Conservation (phyloP, 2,888 invertebrate genomes). For the Seira musarum region DNA sequence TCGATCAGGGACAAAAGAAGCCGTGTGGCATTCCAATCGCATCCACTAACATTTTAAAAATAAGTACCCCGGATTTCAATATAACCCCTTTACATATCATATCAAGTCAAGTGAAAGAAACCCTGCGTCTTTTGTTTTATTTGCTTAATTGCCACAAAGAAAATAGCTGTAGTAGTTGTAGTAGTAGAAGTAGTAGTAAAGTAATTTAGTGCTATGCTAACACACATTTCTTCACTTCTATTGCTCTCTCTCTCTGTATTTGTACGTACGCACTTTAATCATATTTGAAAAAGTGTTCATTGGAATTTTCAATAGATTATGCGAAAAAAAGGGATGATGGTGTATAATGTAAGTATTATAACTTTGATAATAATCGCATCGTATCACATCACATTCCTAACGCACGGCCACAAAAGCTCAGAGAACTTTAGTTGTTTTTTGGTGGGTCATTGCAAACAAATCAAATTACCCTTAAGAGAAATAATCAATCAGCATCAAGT, state of each 20-base stretch:
- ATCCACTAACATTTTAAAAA: neutral
- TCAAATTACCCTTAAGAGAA: conserved; percentile 49
- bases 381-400: neutral
- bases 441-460: conserved; percentile 39
- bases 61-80: conserved; percentile 6
- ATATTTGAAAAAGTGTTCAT: neutral
- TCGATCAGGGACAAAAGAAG: neutral
- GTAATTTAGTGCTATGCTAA: too few relatives aligned
- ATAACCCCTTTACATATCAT: conserved; percentile 1
- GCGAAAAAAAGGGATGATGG: neutral
- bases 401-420: neutral
- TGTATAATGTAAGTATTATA: too few relatives aligned
- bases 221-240: too few relatives aligned
- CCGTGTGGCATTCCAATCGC: neutral
- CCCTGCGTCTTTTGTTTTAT: too few relatives aligned
- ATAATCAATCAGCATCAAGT: conserved; percentile 61
- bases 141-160: neutral
- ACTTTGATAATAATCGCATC: neutral
- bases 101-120: neutral
- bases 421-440: neutral
- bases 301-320: neutral
- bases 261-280: neutral
- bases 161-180: too few relatives aligned
- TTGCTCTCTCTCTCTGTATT: too few relatives aligned
- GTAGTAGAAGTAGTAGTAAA: too few relatives aligned